Evolutionary conservation across 2,888 invertebrate genomes (phyloP).

Genomic region (Diplazon laetatorius): DNA sequence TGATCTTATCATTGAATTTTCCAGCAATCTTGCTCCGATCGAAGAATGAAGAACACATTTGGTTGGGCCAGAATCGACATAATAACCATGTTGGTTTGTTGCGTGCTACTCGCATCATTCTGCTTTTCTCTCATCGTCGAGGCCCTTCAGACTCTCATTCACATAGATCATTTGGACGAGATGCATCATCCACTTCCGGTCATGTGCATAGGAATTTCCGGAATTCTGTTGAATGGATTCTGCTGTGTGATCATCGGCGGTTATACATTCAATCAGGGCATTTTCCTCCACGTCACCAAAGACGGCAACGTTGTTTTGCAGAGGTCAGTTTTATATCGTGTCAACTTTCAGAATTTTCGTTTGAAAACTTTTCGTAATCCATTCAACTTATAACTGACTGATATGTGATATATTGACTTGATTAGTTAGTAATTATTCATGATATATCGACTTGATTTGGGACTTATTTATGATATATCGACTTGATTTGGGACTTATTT

Average conservation of each 20-base stretch:
- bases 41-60: slow-evolving; percentile 91
- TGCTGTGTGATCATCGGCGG: slow-evolving; percentile 93
- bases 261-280: slow-evolving; percentile 89
- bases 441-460: too few species aligned
- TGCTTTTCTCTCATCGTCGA: slow-evolving; percentile 92
- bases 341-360: too few species aligned
- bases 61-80: slow-evolving; percentile 96
- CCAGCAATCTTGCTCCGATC: slow-evolving; percentile 85
- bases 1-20: too few species aligned
- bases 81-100: slow-evolving; percentile 91
- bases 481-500: too few species aligned
- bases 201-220: slow-evolving; percentile 88
- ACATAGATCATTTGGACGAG: slow-evolving; percentile 88
- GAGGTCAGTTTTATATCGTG: slow-evolving; percentile 68
- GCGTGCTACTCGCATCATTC: slow-evolving; percentile 92
- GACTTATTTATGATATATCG: too few species aligned
- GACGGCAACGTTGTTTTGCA: slow-evolving; percentile 86
- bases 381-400: background rate
- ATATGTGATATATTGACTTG: too few species aligned
- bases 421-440: too few species aligned
- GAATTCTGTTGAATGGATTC: slow-evolving; percentile 89
- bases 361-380: background rate
- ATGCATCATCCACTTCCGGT: slow-evolving; percentile 90
- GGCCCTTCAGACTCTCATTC: slow-evolving; percentile 91
- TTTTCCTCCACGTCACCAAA: slow-evolving; percentile 87